Conservation (phyloP, 2,888 invertebrate genomes). For the Drosophila fungiperda region DNA sequence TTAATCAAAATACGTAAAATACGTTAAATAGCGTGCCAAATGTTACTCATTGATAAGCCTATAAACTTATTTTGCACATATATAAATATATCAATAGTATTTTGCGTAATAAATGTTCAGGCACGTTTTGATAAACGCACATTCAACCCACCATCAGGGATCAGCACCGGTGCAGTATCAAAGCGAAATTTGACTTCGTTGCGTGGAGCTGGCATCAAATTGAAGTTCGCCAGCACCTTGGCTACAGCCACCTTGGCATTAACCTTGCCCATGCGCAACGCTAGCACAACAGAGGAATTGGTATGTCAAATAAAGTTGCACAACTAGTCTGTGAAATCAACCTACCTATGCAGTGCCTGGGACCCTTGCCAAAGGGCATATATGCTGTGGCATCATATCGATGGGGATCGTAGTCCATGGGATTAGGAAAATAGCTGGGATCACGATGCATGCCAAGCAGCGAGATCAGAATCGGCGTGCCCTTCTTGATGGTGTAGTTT, state of each 20-base stretch:
- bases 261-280: slow-evolving; percentile 76
- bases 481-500: slow-evolving; percentile 78
- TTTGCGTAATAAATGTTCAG: slow-evolving; percentile 4
- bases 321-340: no score
- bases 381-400: slow-evolving; percentile 80
- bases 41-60: neutral
- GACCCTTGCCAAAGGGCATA: slow-evolving; percentile 84
- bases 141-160: slow-evolving; percentile 70
- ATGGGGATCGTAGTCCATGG: slow-evolving; percentile 84
- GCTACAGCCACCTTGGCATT: slow-evolving; percentile 77
- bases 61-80: neutral
- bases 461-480: slow-evolving; percentile 83
- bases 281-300: slow-evolving; percentile 37
- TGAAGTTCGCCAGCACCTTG: slow-evolving; percentile 72
- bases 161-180: slow-evolving; percentile 38
- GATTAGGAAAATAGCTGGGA: slow-evolving; percentile 83
- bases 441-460: slow-evolving; percentile 84
- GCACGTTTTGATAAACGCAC: slow-evolving; percentile 58
- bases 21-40: neutral
- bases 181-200: slow-evolving; percentile 51
- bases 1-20: neutral
- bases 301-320: slow-evolving; percentile 3
- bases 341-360: slow-evolving; percentile 84
- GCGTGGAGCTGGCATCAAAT: slow-evolving; percentile 56
- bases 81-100: neutral